Base-by-base conservation (phyloP, 2,797 vertebrate species). In the Petrocephalus sullivani region DNA sequence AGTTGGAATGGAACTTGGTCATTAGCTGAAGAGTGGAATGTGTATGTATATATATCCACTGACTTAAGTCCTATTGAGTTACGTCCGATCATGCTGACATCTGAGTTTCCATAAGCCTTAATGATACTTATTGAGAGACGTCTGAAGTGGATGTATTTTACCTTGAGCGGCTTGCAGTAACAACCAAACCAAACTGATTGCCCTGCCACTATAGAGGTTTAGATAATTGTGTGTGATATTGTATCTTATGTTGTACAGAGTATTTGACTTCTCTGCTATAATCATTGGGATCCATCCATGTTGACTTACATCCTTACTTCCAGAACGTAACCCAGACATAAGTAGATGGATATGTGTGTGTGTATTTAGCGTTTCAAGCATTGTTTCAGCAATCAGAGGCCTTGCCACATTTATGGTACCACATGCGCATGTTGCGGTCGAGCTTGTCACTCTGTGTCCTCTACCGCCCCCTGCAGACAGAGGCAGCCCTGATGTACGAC, bases 401-500 rank as follows among this genome's bases (percentile, higher is more conserved):
- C 23, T 51, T 54, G 78, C 87, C 89, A 67, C 56, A 83, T 87
- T 89, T 78, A 60, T 49, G 82, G 61, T 51, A 56, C 41, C 56
- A 46, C 64, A 10, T 61, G 58, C 23, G 21, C 21, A 64, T 37
- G 12, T 71, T 37, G 28, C 8, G 2, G 71, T 41, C n/a, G 2
- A n/a, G 41, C 28, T 5, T 67, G 78, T 82, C 23, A 16, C 56
- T 61, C 4, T 67, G 53, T 19, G 46, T 57, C 78, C 28, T 46
- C 37, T 67, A 56, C 19, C 21, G 51, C 75, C 85, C 87, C 87
- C n/a, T 1, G 2, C 95, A 99, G 98, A 99, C 98, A 0, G 97
- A 97, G 2, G 98, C 98, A 0, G 98, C 98, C 78, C 94, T 99
- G 93, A 97, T 99, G 97, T 99, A 98, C 0, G 98, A 99, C 0